Percentiles rank a stretch among this genome's conserved stretches.
These are phyloP conservation scores for Polia nebulosa DNA, from an alignment of 2,888 invertebrate genomes.

Conservation along the genomic window DNA sequence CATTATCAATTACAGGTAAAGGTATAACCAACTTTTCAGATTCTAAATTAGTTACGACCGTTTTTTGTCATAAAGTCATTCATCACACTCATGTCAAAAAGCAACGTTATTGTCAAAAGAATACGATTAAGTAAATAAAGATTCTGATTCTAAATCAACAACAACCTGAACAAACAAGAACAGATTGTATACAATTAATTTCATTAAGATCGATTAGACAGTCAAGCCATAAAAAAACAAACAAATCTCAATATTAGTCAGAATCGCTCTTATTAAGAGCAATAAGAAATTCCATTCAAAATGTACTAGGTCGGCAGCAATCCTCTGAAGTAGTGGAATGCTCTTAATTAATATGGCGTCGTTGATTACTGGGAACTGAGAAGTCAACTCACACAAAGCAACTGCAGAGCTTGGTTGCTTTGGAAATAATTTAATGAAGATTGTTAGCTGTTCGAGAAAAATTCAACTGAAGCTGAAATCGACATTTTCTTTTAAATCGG, in stretches of 20 bases:
- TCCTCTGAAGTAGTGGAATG: slow-evolving; percentile 32
- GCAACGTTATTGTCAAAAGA: neutral
- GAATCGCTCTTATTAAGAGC: slow-evolving; percentile 33
- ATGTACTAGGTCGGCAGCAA: slow-evolving; percentile 40
- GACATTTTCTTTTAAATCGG: neutral
- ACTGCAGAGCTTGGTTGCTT: slow-evolving; percentile 21
- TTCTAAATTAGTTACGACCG: neutral
- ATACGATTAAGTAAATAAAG: too few species aligned
- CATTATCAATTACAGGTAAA: neutral
- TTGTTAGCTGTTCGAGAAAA: slow-evolving; percentile 11
- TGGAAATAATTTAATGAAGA: slow-evolving; percentile 35
- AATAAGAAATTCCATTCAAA: slow-evolving; percentile 32
- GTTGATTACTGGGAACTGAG: slow-evolving; percentile 39
- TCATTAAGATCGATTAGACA: neutral
- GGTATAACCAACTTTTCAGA: neutral
- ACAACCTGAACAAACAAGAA: slow-evolving; percentile 1
- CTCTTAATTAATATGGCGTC: slow-evolving; percentile 51
- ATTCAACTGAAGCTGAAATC: neutral
- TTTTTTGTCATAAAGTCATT: slow-evolving; percentile 3
- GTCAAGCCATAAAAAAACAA: neutral
- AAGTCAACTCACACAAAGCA: slow-evolving; percentile 26
- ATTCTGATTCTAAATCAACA: too few species aligned
- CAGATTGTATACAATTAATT: slow-evolving; percentile 15
- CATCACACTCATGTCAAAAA: neutral
- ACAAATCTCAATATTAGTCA: slow-evolving; percentile 15